A percentile compares a stretch with the other conserved stretches of the same genome.
Conservation (phyloP, 2,113 vertebrate genomes). For the Ammospiza caudacuta region DNA sequence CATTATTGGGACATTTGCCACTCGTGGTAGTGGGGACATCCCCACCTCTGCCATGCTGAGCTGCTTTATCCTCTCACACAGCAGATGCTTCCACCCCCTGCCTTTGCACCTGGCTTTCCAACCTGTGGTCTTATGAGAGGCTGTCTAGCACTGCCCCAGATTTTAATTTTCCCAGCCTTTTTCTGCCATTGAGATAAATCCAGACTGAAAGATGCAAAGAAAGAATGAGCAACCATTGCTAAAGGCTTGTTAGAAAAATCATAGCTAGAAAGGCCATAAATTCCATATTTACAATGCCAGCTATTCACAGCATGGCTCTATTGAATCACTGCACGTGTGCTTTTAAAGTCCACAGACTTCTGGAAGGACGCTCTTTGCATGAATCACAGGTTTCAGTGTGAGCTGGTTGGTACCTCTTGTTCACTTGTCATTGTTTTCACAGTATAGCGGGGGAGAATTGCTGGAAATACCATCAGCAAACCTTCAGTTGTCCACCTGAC, state of each 20-base stretch:
- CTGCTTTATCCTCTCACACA: background rate
- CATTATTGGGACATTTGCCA: background rate
- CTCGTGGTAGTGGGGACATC: background rate
- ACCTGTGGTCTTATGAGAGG: background rate
- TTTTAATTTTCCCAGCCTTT: background rate
- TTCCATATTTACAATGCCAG: slow-evolving; percentile 30
- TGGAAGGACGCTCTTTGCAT: background rate
- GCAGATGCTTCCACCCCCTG: background rate
- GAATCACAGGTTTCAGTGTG: slow-evolving; percentile 21
- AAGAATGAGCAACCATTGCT: slow-evolving; percentile 10
- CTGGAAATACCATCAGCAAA: slow-evolving; percentile 25
- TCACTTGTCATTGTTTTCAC: slow-evolving; percentile 12
- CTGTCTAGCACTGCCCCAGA: background rate
- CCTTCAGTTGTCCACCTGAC: background rate
- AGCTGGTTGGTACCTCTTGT: background rate
- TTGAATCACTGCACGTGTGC: slow-evolving; percentile 8
- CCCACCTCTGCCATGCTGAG: background rate
- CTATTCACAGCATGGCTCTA: slow-evolving; percentile 15
- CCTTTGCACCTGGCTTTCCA: background rate
- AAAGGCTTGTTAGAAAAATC: background rate
- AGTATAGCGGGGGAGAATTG: background rate
- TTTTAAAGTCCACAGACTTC: slow-evolving; percentile 43
- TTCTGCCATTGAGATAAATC: background rate
- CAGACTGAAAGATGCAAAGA: background rate
- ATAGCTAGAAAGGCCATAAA: background rate